Evolutionary conservation across 1,140 invertebrate species (phyloP).

Genomic region (Drosophila suzukii): DNA sequence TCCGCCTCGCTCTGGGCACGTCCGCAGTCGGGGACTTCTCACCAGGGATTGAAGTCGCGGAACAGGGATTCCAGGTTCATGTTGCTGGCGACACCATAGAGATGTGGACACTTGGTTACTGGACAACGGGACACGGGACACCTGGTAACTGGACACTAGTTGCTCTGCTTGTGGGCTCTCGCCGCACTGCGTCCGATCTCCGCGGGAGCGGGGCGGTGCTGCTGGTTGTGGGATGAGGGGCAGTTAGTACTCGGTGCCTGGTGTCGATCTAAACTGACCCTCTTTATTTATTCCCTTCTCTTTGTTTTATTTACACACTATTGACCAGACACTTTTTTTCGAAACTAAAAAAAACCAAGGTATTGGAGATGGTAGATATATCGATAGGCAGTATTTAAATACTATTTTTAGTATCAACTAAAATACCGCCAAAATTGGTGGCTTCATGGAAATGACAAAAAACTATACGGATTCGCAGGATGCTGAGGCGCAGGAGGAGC

Average conservation of each 20-base stretch:
- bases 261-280: constrained; percentile 4
- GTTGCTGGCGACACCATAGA: constrained; percentile 42
- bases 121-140: not conserved
- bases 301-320: constrained; percentile 46
- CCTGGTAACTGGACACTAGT: constrained; percentile 59
- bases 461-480: not conserved
- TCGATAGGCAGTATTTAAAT: too few relatives aligned
- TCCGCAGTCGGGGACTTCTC: constrained; percentile 4
- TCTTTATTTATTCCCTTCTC: constrained; percentile 5
- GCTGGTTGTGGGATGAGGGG: not conserved
- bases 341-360: too few relatives aligned
- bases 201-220: not conserved
- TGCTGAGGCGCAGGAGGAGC: constrained; percentile 14
- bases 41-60: constrained; percentile 97
- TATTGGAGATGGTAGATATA: too few relatives aligned
- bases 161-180: constrained; percentile 65
- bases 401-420: too few relatives aligned
- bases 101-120: constrained; percentile 22
- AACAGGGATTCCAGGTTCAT: constrained; percentile 96
- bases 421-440: too few relatives aligned
- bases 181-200: constrained; percentile 19
- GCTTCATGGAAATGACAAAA: too few relatives aligned
- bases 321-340: constrained; percentile 14
- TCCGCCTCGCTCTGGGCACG: not conserved
- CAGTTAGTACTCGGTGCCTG: constrained; percentile 9